Percentiles rank a stretch among this genome's conserved stretches.
These are phyloP conservation scores for Apis dorsata DNA, from an alignment of 1,140 invertebrate species.

Conservation along the genomic window DNA sequence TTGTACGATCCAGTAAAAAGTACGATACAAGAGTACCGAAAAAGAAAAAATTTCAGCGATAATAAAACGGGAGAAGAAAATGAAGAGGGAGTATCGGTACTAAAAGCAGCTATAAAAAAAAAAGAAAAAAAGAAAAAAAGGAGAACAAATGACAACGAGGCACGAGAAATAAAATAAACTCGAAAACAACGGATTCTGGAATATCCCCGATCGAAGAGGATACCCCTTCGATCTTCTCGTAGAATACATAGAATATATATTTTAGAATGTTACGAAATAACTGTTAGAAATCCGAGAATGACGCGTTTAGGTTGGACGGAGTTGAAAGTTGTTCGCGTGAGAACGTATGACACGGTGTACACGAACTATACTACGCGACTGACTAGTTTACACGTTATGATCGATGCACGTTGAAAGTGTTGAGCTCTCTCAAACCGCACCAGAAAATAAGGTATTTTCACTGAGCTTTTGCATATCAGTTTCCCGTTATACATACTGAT, in stretches of 20 bases:
- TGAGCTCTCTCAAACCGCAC: background rate
- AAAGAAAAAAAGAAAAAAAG: background rate
- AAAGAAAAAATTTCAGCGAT: background rate
- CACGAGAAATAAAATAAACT: background rate
- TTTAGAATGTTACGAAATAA: background rate
- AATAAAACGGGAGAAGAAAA: background rate
- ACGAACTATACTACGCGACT: background rate
- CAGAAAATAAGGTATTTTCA: background rate
- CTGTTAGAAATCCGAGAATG: background rate
- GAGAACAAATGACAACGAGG: background rate
- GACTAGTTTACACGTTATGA: background rate
- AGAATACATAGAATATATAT: background rate
- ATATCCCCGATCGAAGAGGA: background rate
- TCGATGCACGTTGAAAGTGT: background rate
- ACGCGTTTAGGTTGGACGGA: background rate
- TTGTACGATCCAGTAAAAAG: background rate
- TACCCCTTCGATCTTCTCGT: background rate
- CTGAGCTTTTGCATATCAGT: background rate
- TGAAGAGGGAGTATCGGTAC: background rate
- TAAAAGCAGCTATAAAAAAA: too few relatives aligned
- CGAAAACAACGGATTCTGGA: background rate
- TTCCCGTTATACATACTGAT: background rate
- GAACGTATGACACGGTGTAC: background rate
- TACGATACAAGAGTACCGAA: background rate
- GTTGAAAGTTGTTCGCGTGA: background rate